Percentiles rank a stretch among this genome's conserved stretches.
Conservation (phyloP, 2,797 vertebrate species). For the Spheniscus humboldti region DNA sequence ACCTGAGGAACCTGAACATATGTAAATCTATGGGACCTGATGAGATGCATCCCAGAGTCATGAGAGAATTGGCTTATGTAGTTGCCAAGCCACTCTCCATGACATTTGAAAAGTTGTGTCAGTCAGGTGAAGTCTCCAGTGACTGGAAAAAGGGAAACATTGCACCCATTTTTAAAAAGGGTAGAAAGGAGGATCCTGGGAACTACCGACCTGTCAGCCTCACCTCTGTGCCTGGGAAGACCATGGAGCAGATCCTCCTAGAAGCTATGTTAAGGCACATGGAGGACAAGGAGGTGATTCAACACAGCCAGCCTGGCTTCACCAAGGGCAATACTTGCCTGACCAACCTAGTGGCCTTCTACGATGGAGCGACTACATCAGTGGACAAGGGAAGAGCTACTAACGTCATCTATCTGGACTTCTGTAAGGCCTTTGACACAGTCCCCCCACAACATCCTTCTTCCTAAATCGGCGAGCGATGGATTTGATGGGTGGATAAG, state of each 20-base stretch:
- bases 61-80: neutral
- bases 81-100: neutral
- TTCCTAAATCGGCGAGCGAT: neutral
- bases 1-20: neutral
- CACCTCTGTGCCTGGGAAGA: neutral
- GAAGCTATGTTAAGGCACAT: neutral
- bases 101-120: neutral
- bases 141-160: neutral
- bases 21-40: neutral
- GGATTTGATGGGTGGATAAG: neutral
- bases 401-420: neutral
- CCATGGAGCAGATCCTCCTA: neutral
- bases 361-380: neutral
- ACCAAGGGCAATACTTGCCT: neutral
- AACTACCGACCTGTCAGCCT: neutral
- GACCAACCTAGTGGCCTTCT: neutral
- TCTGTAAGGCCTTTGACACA: neutral
- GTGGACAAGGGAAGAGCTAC: neutral
- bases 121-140: neutral
- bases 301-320: neutral
- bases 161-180: neutral
- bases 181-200: neutral
- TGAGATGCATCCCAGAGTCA: neutral
- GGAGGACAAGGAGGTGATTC: neutral
- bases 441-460: neutral